phyloP scores from a whole-genome alignment of 2,113 vertebrate genomes.

The Sigmodon hispidus region DNA sequence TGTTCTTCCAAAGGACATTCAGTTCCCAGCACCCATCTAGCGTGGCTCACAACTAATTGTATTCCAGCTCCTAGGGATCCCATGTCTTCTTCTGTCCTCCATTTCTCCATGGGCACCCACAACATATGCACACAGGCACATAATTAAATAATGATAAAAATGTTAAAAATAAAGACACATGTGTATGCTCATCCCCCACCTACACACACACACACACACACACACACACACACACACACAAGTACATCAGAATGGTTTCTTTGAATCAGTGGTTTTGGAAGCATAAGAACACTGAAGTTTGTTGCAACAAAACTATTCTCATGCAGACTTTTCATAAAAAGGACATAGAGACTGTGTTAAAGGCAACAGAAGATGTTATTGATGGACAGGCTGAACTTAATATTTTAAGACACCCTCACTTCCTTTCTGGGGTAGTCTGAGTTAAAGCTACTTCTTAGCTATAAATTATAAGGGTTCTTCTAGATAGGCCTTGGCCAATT shows the following conservation, averaged over 20 bases:
- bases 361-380: not conserved
- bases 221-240: not conserved
- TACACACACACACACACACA: not conserved
- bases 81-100: not conserved
- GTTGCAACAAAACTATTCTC: too few species aligned
- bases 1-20: not conserved
- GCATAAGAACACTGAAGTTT: not conserved
- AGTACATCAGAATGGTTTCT: not conserved
- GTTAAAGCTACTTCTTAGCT: constrained; percentile 63
- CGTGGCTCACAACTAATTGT: not conserved
- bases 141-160: not conserved
- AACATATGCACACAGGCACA: not conserved
- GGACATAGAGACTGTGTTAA: not conserved
- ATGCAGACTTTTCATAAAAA: not conserved
- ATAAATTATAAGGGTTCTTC: constrained; percentile 79
- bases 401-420: constrained; percentile 64
- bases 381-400: constrained; percentile 73
- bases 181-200: not conserved
- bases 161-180: not conserved
- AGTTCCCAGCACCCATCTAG: not conserved
- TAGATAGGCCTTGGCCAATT: constrained; percentile 74
- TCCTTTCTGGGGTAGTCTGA: constrained; percentile 66
- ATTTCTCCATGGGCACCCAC: not conserved
- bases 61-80: not conserved
- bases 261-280: not conserved